Percentiles rank a stretch among this genome's conserved stretches.
These are phyloP conservation scores for Morpho achilles DNA, from an alignment of 2,888 invertebrate species.

Conservation along the genomic window DNA sequence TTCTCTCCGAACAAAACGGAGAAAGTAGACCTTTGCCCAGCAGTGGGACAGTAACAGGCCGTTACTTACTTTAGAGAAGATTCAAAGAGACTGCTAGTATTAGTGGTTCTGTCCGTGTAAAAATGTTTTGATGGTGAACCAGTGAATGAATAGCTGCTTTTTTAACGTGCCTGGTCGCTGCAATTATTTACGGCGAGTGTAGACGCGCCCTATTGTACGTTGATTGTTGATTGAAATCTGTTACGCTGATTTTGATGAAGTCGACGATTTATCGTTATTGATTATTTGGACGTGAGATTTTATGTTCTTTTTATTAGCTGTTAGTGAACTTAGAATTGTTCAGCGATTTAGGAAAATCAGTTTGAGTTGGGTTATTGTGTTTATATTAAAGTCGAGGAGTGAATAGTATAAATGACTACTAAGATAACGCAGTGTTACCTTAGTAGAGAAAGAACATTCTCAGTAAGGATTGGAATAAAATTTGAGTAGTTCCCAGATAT, in stretches of 20 bases:
- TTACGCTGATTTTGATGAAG: slow-evolving; percentile 40
- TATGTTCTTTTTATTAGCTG: slow-evolving; percentile 19
- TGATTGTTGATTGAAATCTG: slow-evolving; percentile 56
- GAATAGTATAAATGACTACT: too few species aligned
- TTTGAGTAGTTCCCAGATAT: too few species aligned
- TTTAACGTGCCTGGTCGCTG: slow-evolving; percentile 56
- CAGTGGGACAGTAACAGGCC: too few species aligned
- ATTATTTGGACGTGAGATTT: slow-evolving; percentile 25
- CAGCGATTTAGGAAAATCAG: background rate
- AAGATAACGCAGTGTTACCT: too few species aligned
- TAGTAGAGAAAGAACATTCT: too few species aligned
- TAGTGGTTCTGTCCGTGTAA: too few species aligned
- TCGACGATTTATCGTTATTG: slow-evolving; percentile 25
- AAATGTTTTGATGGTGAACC: slow-evolving; percentile 30
- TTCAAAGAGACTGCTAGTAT: too few species aligned
- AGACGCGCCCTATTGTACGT: slow-evolving; percentile 46
- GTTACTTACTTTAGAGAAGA: too few species aligned
- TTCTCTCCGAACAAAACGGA: too few species aligned
- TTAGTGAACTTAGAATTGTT: slow-evolving; percentile 8
- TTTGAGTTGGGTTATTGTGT: background rate
- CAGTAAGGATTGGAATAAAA: too few species aligned
- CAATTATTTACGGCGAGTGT: slow-evolving; percentile 57
- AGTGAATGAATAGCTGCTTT: slow-evolving; percentile 46
- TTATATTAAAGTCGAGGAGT: background rate
- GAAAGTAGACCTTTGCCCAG: too few species aligned